Percentiles rank a stretch among this genome's conserved stretches.
Conservation (phyloP, 2,797 vertebrate genomes). For the Gymnothorax javanicus region DNA sequence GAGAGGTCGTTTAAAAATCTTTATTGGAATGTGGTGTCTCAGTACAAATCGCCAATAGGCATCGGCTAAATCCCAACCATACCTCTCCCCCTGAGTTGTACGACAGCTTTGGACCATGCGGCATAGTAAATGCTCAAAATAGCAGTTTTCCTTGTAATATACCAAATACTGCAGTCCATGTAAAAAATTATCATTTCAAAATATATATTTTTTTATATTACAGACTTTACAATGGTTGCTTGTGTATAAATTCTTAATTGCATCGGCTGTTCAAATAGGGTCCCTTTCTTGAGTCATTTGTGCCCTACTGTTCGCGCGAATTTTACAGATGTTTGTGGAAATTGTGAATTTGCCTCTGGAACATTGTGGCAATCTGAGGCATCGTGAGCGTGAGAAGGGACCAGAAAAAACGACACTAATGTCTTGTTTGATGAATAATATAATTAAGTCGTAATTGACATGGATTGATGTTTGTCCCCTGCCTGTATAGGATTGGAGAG, state of each 20-base stretch:
- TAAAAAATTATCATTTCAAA: conserved; percentile 52
- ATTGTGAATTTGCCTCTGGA: conserved; percentile 48
- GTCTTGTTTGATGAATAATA: conserved; percentile 42
- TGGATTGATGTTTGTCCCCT: conserved; percentile 24
- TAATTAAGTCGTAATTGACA: conserved; percentile 34
- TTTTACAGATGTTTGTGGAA: conserved; percentile 8
- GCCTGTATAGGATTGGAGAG: conserved; percentile 48
- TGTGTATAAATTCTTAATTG: conserved; percentile 79
- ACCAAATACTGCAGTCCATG: conserved; percentile 71
- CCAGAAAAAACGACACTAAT: conserved; percentile 56
- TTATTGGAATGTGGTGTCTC: conserved; percentile 81
- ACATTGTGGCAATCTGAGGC: conserved; percentile 60
- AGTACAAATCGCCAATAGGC: conserved; percentile 76
- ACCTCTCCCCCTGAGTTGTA: conserved; percentile 55
- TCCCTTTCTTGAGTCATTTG: conserved; percentile 64
- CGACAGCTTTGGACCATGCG: conserved; percentile 44
- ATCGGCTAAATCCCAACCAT: conserved; percentile 52
- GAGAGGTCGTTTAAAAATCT: conserved; percentile 77
- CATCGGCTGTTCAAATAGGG: conserved; percentile 69
- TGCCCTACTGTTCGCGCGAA: conserved; percentile 53
- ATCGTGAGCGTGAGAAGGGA: conserved; percentile 48
- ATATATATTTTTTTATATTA: conserved; percentile 76
- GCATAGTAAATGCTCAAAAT: conserved; percentile 60
- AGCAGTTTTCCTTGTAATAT: conserved; percentile 61
- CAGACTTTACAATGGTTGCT: conserved; percentile 78